Percentiles rank a stretch among this genome's conserved stretches.
Conservation (phyloP, 2,888 invertebrate species). For the Hirtodrosophila alboralis region DNA sequence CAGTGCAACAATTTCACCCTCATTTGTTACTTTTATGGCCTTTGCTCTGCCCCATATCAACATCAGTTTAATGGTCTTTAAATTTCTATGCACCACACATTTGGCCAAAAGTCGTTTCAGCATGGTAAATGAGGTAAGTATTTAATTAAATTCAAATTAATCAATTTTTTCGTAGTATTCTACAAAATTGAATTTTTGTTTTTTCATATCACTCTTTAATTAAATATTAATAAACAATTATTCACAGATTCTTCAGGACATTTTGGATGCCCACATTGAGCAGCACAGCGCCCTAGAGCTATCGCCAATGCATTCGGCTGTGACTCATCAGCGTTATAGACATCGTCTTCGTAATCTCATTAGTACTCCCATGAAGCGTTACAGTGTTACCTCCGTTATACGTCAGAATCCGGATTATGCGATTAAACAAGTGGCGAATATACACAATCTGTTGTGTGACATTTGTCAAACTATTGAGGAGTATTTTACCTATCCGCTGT, state of each 20-base stretch:
- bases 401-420: constrained; percentile 77
- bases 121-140: constrained; percentile 81
- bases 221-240: too few species aligned
- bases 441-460: constrained; percentile 82
- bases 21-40: constrained; percentile 81
- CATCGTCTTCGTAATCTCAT: constrained; percentile 56
- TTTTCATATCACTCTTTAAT: too few species aligned
- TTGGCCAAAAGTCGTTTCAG: constrained; percentile 79
- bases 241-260: constrained; percentile 78
- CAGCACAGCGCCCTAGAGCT: constrained; percentile 68
- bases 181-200: too few species aligned
- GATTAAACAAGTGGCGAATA: constrained; percentile 79
- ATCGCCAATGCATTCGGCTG: constrained; percentile 77
- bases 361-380: constrained; percentile 67
- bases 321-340: constrained; percentile 56
- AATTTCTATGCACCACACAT: constrained; percentile 79
- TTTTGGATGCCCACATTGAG: constrained; percentile 77
- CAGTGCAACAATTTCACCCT: constrained; percentile 79
- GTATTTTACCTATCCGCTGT: constrained; percentile 81
- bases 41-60: constrained; percentile 83
- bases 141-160: too few species aligned
- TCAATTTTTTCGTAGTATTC: too few species aligned
- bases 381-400: constrained; percentile 78
- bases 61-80: constrained; percentile 82
- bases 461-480: constrained; percentile 82